Evolutionary conservation across 2,797 vertebrate genomes (phyloP).

Genomic region (Tinamus major): DNA sequence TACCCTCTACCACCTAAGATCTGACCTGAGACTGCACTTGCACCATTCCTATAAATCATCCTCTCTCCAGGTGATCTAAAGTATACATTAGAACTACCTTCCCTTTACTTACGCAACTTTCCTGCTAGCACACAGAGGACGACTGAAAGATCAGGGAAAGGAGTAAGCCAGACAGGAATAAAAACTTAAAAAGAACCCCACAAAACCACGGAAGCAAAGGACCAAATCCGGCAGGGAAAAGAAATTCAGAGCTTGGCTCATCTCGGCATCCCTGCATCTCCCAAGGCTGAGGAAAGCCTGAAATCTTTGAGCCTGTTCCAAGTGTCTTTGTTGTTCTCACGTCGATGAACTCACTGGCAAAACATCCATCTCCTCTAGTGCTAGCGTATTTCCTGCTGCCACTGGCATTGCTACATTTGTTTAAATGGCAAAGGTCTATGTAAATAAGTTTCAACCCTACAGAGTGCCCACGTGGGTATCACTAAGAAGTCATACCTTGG

Average conservation of each 20-base stretch:
- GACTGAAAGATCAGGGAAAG: not conserved
- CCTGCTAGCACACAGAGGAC: not conserved
- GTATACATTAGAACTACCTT: not conserved
- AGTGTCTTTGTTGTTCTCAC: slow-evolving; percentile 26
- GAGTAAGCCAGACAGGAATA: not conserved
- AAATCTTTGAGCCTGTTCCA: slow-evolving; percentile 30
- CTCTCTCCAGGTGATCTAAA: not conserved
- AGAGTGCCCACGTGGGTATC: not conserved
- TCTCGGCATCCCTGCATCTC: not conserved
- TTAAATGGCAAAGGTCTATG: slow-evolving; percentile 42
- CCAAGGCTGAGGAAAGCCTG: slow-evolving; percentile 35
- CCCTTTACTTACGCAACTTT: not conserved
- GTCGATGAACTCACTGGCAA: slow-evolving; percentile 61
- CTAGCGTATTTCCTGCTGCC: slow-evolving; percentile 21
- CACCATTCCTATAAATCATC: not conserved
- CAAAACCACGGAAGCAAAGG: not conserved
- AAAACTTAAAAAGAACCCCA: not conserved
- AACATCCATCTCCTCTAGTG: slow-evolving; percentile 38
- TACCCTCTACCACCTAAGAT: not conserved
- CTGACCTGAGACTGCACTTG: rapidly evolving
- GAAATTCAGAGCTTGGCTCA: slow-evolving; percentile 26
- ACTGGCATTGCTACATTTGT: not conserved
- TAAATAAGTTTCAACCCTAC: not conserved
- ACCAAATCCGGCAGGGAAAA: not conserved
- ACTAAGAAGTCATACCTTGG: not conserved